Evolutionary conservation across 2,888 invertebrate species (phyloP).

Genomic region (Agrenia bidenticulata): DNA sequence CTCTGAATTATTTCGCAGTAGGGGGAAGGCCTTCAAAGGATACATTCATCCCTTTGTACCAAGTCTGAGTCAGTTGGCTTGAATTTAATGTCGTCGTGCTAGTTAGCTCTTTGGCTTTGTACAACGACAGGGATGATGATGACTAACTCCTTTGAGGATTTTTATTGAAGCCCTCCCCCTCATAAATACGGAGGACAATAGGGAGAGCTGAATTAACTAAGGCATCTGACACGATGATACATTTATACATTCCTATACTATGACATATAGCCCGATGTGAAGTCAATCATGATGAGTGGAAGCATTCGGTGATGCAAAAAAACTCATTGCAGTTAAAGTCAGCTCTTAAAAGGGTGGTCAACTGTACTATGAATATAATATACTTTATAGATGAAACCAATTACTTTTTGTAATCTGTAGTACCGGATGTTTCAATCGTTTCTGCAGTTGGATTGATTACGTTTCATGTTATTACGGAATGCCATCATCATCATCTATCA

Average conservation of each 20-base stretch:
- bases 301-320: too few species aligned
- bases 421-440: constrained; percentile 14
- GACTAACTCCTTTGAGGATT: not conserved
- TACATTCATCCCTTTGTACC: constrained; percentile 11
- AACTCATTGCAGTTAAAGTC: too few species aligned
- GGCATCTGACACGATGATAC: not conserved
- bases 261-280: too few species aligned
- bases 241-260: too few species aligned
- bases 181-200: not conserved
- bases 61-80: not conserved
- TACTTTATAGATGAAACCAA: too few species aligned
- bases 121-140: not conserved
- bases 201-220: constrained; percentile 4
- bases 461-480: too few species aligned
- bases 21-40: constrained; percentile 9
- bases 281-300: too few species aligned
- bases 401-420: not conserved
- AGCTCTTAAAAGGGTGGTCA: too few species aligned
- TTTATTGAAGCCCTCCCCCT: constrained; percentile 1
- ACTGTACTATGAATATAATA: too few species aligned
- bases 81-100: not conserved
- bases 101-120: not conserved
- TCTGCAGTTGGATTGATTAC: not conserved
- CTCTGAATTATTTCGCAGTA: not conserved
- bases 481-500: too few species aligned